A percentile compares a stretch with the other conserved stretches of the same genome.
Conservation (phyloP, 2,797 vertebrate species). For the Coracias cyanogaster region DNA sequence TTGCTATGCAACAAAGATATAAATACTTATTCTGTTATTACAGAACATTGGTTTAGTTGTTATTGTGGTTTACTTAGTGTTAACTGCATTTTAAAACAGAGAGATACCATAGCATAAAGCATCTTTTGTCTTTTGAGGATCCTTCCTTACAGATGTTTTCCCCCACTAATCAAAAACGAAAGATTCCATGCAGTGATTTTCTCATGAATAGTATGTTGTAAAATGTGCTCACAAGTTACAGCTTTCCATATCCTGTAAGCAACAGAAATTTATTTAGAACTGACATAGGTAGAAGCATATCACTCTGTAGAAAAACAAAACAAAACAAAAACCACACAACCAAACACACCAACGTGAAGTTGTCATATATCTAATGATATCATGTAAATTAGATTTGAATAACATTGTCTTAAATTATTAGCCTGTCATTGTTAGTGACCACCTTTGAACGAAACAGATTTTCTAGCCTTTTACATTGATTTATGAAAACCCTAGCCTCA, state of each 20-base stretch:
- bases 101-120: background rate
- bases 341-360: background rate
- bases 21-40: background rate
- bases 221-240: background rate
- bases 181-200: background rate
- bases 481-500: constrained; percentile 30
- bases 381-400: constrained; percentile 50
- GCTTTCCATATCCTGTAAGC: background rate
- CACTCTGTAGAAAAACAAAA: background rate
- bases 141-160: background rate
- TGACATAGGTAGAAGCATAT: background rate
- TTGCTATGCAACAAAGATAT: background rate
- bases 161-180: background rate
- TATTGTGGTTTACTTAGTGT: background rate
- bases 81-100: background rate
- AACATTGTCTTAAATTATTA: constrained; percentile 47
- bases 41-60: background rate
- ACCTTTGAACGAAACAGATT: constrained; percentile 22
- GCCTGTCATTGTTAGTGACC: constrained; percentile 1
- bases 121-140: background rate
- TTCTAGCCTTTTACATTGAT: constrained; percentile 20
- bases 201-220: background rate
- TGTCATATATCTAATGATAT: constrained; percentile 22
- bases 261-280: constrained; percentile 8
- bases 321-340: background rate